phyloP scores from a whole-genome alignment of 2,888 invertebrate species.

The Ariolimax columbianus region DNA sequence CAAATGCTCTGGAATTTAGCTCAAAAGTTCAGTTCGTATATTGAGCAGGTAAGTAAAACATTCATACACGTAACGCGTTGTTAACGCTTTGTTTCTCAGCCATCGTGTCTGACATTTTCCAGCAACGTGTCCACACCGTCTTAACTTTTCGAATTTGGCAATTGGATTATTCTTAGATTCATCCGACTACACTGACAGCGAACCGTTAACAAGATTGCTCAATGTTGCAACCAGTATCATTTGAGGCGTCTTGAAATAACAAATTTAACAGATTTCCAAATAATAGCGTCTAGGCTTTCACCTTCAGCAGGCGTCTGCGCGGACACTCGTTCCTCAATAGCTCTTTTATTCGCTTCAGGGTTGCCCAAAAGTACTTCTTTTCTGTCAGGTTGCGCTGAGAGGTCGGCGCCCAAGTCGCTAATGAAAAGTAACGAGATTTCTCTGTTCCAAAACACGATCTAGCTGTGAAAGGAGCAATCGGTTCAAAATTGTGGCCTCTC shows the following conservation, averaged over 20 bases:
- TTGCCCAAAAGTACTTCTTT: slow-evolving; percentile 5
- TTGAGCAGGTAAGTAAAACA: not conserved
- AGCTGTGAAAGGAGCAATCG: slow-evolving; percentile 35
- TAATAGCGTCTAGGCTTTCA: slow-evolving; percentile 23
- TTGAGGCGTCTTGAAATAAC: slow-evolving; percentile 12
- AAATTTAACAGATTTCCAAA: slow-evolving; percentile 32
- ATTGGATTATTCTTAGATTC: slow-evolving; percentile 9
- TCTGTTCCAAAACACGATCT: slow-evolving; percentile 34
- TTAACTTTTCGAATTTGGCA: not conserved
- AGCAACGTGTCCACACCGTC: not conserved
- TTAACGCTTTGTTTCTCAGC: not conserved
- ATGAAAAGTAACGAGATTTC: slow-evolving; percentile 45
- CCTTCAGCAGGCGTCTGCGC: slow-evolving; percentile 6
- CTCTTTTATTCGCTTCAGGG: slow-evolving; percentile 27
- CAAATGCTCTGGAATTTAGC: not conserved
- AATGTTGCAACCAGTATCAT: not conserved
- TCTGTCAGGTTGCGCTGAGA: slow-evolving; percentile 18
- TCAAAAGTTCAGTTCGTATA: not conserved
- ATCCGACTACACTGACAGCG: not conserved
- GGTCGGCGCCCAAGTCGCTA: slow-evolving; percentile 36
- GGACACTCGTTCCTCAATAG: slow-evolving; percentile 14
- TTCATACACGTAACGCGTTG: not conserved
- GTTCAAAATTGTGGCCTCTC: slow-evolving; percentile 32
- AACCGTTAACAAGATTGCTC: not conserved
- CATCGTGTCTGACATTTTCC: not conserved